Conservation (phyloP, 2,888 invertebrate genomes). For the Cheilosia impressa region DNA sequence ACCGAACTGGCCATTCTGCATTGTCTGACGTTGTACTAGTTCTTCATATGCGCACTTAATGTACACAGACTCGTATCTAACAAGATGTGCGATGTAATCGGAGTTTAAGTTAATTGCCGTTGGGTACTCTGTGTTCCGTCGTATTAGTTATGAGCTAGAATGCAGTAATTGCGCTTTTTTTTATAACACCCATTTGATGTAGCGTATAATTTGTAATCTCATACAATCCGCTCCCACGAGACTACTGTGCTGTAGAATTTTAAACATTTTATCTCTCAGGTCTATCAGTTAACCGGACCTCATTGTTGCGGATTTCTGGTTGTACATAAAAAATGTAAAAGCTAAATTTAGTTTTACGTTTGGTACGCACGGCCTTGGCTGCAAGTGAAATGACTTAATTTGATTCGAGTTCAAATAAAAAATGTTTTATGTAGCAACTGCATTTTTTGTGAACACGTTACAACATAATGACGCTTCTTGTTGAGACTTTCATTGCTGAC, state of each 20-base stretch:
- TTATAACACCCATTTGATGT: too few species aligned
- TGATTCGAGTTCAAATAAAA: conserved; percentile 1
- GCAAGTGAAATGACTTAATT: conserved; percentile 14
- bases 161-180: background rate
- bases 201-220: background rate
- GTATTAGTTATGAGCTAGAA: background rate
- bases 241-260: background rate
- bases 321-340: conserved; percentile 1
- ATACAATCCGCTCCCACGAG: background rate
- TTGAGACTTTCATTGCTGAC: conserved; percentile 5
- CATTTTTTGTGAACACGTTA: background rate
- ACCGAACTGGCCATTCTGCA: conserved; percentile 26
- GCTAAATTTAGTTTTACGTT: background rate
- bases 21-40: conserved; percentile 33
- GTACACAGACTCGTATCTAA: background rate
- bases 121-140: background rate
- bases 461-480: conserved; percentile 1
- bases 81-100: conserved; percentile 5
- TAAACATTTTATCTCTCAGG: background rate
- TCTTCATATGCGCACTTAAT: conserved; percentile 6
- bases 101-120: conserved; percentile 13
- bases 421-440: background rate
- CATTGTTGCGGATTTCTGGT: conserved; percentile 30
- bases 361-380: background rate
- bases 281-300: conserved; percentile 5